Conservation (phyloP, 1,140 invertebrate species). For the Paramacrobiotus metropolitanus region DNA sequence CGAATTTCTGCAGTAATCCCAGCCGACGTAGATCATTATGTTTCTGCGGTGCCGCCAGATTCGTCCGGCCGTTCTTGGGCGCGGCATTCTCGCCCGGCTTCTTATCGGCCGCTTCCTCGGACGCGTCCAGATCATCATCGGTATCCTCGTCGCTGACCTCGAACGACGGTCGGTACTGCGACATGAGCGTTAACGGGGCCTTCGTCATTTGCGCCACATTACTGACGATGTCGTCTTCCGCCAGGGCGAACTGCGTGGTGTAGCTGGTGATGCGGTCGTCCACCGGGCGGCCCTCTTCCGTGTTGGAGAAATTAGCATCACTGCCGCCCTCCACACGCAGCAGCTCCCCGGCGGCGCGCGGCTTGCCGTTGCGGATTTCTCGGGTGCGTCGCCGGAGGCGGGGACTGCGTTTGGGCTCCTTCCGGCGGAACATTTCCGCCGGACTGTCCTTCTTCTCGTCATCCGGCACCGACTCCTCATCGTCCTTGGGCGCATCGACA, state of each 20-base stretch:
- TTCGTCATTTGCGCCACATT: slow-evolving; percentile 49
- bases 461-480: not conserved
- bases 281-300: not conserved
- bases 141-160: slow-evolving; percentile 4
- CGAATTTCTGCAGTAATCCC: not conserved
- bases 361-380: not conserved
- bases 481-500: not conserved
- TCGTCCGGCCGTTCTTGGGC: not conserved
- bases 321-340: not conserved
- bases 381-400: not conserved
- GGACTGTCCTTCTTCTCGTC: slow-evolving; percentile 1
- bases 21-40: not conserved
- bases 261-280: not conserved
- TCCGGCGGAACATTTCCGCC: not conserved
- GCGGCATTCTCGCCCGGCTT: not conserved
- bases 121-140: not conserved
- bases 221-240: slow-evolving; percentile 74
- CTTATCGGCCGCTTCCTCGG: not conserved
- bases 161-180: slow-evolving; percentile 5
- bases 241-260: slow-evolving; percentile 64
- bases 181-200: slow-evolving; percentile 9
- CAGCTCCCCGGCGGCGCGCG: not conserved
- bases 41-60: not conserved
- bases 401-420: not conserved
- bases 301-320: not conserved